Percentiles rank a stretch among this genome's conserved stretches.
These are phyloP conservation scores for Pogonocichla stellata DNA, from an alignment of 2,113 vertebrate species.

Conservation along the genomic window DNA sequence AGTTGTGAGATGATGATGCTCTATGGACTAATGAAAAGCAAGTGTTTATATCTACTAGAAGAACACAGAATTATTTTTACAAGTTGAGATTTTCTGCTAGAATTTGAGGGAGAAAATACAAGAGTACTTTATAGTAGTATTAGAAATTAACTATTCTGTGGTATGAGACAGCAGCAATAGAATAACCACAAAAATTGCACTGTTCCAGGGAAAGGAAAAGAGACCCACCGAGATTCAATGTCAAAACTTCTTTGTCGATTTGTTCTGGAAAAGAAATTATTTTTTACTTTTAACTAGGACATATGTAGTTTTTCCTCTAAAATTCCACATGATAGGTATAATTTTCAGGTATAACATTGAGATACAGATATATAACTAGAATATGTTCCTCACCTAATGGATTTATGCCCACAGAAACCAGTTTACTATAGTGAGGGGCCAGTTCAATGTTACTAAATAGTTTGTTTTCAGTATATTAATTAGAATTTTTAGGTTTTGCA, in stretches of 20 bases:
- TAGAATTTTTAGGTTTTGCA: background rate
- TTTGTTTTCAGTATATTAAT: background rate
- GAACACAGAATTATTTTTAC: background rate
- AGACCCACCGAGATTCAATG: background rate
- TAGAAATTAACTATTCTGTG: background rate
- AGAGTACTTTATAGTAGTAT: background rate
- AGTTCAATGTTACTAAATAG: background rate
- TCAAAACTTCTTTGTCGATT: background rate
- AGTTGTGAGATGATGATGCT: background rate
- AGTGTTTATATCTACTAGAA: slow-evolving; percentile 1
- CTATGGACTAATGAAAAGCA: background rate
- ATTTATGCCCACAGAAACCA: background rate
- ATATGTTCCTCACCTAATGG: background rate
- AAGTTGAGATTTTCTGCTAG: background rate
- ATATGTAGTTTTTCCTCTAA: slow-evolving; percentile 18
- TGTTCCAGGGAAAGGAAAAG: background rate
- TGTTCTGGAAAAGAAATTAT: background rate
- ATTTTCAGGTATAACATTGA: slow-evolving; percentile 27
- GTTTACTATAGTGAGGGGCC: background rate
- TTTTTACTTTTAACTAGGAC: background rate
- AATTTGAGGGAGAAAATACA: background rate
- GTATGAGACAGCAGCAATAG: background rate
- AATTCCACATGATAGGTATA: background rate
- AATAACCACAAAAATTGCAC: background rate
- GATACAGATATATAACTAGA: background rate